A percentile compares a stretch with the other conserved stretches of the same genome.
Evolutionary conservation across 2,888 invertebrate species (phyloP).

Genomic region (Uloborus plumipes): DNA sequence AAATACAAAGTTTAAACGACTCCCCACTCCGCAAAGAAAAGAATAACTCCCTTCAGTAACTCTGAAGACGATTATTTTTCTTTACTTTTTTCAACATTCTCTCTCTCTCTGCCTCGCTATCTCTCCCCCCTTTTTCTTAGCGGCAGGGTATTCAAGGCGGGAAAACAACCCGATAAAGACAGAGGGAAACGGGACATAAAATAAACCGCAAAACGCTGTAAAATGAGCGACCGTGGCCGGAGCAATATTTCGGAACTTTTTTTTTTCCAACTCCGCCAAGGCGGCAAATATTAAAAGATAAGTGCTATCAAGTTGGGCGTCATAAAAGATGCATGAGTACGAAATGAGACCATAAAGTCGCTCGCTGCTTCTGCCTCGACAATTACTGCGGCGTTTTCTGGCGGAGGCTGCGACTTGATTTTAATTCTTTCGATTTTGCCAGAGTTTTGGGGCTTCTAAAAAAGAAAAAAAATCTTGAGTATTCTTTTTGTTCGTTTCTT

Average conservation of each 20-base stretch:
- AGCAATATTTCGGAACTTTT: conserved; percentile 13
- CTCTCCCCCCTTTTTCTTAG: conserved; percentile 10
- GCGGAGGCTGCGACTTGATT: conserved; percentile 34
- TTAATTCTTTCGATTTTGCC: conserved; percentile 52
- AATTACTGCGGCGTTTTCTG: conserved; percentile 31
- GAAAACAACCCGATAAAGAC: conserved; percentile 44
- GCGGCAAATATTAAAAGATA: conserved; percentile 61
- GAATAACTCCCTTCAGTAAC: conserved; percentile 52
- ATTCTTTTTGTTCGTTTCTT: too few species aligned
- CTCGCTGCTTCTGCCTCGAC: conserved; percentile 46
- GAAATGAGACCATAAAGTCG: conserved; percentile 54
- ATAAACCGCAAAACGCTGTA: conserved; percentile 52
- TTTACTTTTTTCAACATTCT: conserved; percentile 21
- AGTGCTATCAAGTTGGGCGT: conserved; percentile 40
- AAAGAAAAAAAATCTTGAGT: too few species aligned
- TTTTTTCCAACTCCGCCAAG: background rate
- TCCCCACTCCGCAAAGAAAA: conserved; percentile 31
- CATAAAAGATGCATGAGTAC: conserved; percentile 60
- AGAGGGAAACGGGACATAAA: conserved; percentile 36
- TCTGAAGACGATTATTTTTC: conserved; percentile 49
- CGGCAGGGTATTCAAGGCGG: conserved; percentile 11
- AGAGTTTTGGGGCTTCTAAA: too few species aligned
- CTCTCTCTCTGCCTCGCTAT: background rate
- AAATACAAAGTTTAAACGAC: conserved; percentile 55
- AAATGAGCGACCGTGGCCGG: conserved; percentile 29